Percentiles rank a stretch among this genome's conserved stretches.
Conservation (phyloP, 2,113 vertebrate genomes). For the Smithornis capensis region DNA sequence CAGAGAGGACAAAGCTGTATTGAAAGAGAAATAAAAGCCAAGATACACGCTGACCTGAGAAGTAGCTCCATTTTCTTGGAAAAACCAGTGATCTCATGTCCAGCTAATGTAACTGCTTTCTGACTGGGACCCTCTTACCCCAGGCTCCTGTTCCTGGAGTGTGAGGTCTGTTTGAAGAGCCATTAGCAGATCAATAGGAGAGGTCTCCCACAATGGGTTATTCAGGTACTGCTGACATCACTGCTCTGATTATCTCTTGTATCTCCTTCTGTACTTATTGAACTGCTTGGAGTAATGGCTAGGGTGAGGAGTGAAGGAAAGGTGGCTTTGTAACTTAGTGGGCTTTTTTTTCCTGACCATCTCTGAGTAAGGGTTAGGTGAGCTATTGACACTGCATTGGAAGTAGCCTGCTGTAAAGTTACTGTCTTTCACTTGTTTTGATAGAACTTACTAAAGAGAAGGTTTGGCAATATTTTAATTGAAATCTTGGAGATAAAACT, state of each 20-base stretch:
- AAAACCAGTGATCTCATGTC: conserved; percentile 35
- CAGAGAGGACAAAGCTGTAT: background rate
- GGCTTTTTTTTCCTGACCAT: background rate
- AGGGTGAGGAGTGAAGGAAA: background rate
- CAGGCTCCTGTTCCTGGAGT: background rate
- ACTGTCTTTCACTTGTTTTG: background rate
- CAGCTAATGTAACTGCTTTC: conserved; percentile 44
- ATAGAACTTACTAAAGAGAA: background rate
- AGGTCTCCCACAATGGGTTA: conserved; percentile 44
- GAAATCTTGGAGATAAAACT: background rate
- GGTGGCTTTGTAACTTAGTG: background rate
- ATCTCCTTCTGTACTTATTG: conserved; percentile 16
- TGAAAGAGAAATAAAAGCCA: conserved; percentile 13
- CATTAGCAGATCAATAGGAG: conserved; percentile 52
- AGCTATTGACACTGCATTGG: background rate
- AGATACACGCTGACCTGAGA: background rate
- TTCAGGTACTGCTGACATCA: conserved; percentile 31
- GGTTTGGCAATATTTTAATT: background rate
- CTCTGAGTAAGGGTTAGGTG: background rate
- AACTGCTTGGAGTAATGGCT: background rate
- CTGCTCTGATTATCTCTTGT: conserved; percentile 35
- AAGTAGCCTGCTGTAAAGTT: background rate
- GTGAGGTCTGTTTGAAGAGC: conserved; percentile 53
- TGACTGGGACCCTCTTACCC: conserved; percentile 26
- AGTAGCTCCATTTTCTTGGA: conserved; percentile 31